Evolutionary conservation across 1,140 invertebrate species (phyloP), one percentile per base, ranked within the genome.

Genomic region (Drosophila mayri): DNA sequence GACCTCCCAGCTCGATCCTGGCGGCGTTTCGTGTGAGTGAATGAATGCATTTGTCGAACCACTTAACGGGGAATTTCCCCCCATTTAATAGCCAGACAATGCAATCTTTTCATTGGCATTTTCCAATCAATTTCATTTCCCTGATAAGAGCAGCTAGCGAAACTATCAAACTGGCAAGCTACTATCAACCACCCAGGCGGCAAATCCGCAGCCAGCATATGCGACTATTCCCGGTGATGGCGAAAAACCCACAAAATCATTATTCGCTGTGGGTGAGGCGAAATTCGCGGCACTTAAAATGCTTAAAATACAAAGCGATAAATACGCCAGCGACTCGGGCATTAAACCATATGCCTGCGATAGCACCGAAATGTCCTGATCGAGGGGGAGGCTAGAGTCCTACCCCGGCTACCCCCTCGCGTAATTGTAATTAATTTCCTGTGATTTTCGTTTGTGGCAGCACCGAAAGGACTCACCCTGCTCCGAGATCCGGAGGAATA

Each of bases 371-470:
- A 38, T 30, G 55, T 61, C 57, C 63, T 66, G 52, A 57, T 65
- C 72, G 52, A 65, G 52, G 61, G 46, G 70, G 72, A 54, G 78
- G 68, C 14, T 25, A 37, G 41, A 41, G 22, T 49, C 52, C 41
- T 16, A 25, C 14, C 44, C 38, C 11, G 47, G 66, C 67, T 64
- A 50, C 76, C 37, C 62, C 47, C 47, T 67, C 61, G 77, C 81
- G 85, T 88, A 85, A 88, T 88, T 88, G 84, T 88, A 88, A 88
- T 88, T 90, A 88, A 88, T 88, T 88, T 88, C 84, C 84, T 88
- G 85, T 88, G 84, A 88, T 88, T 88, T 90, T 88, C 81, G 76
- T 73, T 83, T 76, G 67, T 76, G 68, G 70, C 67, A 44, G 57
- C 41, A 63, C 35, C 61, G 49, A 57, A 62, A 71, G 46, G 32